Conservation (phyloP, 2,888 invertebrate species). For the Priapulus caudatus region DNA sequence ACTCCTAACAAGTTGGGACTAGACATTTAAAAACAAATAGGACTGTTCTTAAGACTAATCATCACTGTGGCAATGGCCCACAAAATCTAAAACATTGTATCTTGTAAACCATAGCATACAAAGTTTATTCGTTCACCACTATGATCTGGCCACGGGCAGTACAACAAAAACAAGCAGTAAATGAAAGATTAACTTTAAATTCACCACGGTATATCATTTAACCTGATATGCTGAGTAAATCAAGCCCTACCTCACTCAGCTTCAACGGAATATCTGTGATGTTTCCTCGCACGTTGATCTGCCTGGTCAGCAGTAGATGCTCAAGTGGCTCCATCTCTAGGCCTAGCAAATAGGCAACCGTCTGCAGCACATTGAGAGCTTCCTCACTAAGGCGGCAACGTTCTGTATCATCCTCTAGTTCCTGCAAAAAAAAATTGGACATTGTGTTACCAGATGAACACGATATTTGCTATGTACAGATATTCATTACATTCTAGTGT, state of each 20-base stretch:
- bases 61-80: background rate
- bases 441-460: too few relatives aligned
- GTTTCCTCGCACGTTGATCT: constrained; percentile 82
- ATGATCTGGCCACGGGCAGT: too few relatives aligned
- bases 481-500: too few relatives aligned
- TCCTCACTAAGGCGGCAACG: constrained; percentile 55
- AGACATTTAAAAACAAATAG: too few relatives aligned
- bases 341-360: constrained; percentile 59
- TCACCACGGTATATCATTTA: too few relatives aligned
- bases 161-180: constrained; percentile 2
- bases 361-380: constrained; percentile 54
- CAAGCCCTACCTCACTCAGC: constrained; percentile 58
- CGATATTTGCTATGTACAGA: too few relatives aligned
- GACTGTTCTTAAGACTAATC: too few relatives aligned
- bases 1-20: too few relatives aligned
- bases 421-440: background rate
- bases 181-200: too few relatives aligned
- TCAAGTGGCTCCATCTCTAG: constrained; percentile 59
- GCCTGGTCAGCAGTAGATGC: constrained; percentile 59
- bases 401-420: constrained; percentile 66
- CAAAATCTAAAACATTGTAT: background rate
- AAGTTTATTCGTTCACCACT: background rate
- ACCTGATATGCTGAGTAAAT: too few relatives aligned
- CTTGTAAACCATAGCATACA: background rate
- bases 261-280: constrained; percentile 82